Base-by-base conservation (phyloP, 2,888 invertebrate genomes). In the Nymphalis urticae region DNA sequence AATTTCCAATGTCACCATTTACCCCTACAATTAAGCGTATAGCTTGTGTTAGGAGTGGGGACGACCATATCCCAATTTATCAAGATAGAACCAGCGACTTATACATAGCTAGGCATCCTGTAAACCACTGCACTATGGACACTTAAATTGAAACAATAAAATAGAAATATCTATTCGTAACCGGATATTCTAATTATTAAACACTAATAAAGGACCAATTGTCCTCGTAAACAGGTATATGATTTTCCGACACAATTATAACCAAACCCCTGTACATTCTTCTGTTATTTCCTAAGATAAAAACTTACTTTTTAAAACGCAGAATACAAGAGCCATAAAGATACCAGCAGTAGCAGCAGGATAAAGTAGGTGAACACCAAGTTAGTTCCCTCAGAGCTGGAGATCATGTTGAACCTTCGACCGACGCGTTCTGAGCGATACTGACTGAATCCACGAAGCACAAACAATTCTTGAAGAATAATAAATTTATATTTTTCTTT, bases 311-410 rank as follows among this genome's bases (percentile, higher is more conserved):
- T 74, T 85, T 90, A 91, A 75, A 95, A 87, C 56, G 94, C 95
- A 5, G 95, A 94, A 77, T 96, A 96, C 48, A 96, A 85, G 64
- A 95, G 83, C 94, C 95, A 96, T 62, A 96, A 85, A 6, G 94
- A 92, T 56, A 95, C 86, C 59, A 96, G 87, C 48, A 96, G 87
- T 54, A 94, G 82, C 66, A 95, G 90, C 72, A 96, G 88, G 77
- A 95, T 95, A 80, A 93, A 87, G 82, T 95, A 96, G 62, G 96
- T 96, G 64, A 95, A 94, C 73, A 95, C 90, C 75, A 96, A 89
- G 80, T 94, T 95, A 64, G 91, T 90, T 69, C 95, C 94, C 84
- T 95, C 95, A 13, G 83, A 79, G 71, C 89, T 84, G 71, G 79
- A 81, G 81, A 89, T 82, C 81, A 84, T 88, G 75, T 77, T 84